A percentile compares a stretch with the other conserved stretches of the same genome.
phyloP scores from a whole-genome alignment of 1,140 invertebrate species.

The Pseudomyrmex sp. region DNA sequence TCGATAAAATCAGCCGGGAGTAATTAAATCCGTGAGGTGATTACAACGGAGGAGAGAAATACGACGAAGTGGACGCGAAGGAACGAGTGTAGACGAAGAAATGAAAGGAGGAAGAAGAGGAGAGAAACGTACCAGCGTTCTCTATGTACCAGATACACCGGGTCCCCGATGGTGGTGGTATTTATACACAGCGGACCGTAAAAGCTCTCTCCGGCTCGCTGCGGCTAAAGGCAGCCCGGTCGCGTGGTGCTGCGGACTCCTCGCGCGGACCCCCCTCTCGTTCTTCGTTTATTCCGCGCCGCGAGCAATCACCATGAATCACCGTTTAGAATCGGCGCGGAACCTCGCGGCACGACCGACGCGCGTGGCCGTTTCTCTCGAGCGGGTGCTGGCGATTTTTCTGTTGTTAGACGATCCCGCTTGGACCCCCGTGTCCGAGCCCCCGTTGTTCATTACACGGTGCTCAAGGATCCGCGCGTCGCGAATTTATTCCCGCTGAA shows the following conservation, averaged over 20 bases:
- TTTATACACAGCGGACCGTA: constrained; percentile 64
- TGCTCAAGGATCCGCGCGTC: constrained; percentile 41
- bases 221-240: constrained; percentile 30
- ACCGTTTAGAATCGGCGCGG: constrained; percentile 76
- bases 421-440: constrained; percentile 3
- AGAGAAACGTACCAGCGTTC: background rate
- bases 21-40: constrained; percentile 70
- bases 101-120: background rate
- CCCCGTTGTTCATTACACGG: constrained; percentile 44
- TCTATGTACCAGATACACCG: background rate
- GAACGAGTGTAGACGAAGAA: background rate
- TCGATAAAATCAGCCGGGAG: constrained; percentile 75
- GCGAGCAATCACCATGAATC: constrained; percentile 79
- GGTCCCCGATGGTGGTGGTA: constrained; percentile 57
- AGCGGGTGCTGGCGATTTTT: constrained; percentile 32
- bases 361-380: constrained; percentile 55
- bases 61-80: background rate
- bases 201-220: constrained; percentile 9
- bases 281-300: constrained; percentile 56
- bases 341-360: constrained; percentile 51
- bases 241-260: constrained; percentile 47
- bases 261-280: background rate
- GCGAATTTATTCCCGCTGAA: constrained; percentile 53
- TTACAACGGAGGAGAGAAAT: background rate
- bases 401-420: background rate